Evolutionary conservation across 2,797 vertebrate species (phyloP).

Genomic region (Acestrorhynchus altus): DNA sequence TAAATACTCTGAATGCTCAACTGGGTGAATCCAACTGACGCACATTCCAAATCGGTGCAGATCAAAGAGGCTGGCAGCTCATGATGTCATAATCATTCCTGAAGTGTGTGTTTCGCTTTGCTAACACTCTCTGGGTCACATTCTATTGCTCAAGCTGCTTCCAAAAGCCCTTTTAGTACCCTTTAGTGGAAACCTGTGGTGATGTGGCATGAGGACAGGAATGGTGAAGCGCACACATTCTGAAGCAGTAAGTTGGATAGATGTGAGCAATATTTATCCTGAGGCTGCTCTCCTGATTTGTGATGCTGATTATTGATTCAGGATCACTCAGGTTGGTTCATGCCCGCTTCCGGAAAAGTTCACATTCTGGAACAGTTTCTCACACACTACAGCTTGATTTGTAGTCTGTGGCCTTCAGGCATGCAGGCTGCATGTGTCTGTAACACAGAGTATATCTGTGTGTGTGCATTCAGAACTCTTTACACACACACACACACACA

Average conservation of each 20-base stretch:
- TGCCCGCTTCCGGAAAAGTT: conserved; percentile 32
- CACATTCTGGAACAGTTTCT: conserved; percentile 50
- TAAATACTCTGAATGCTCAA: not conserved
- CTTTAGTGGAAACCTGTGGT: conserved; percentile 50
- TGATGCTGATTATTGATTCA: conserved; percentile 40
- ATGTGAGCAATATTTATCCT: conserved; percentile 52
- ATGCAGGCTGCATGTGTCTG: conserved; percentile 15
- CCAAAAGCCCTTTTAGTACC: conserved; percentile 30
- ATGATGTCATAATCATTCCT: conserved; percentile 46
- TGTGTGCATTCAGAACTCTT: not conserved
- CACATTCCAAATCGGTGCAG: conserved; percentile 34
- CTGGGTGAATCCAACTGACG: conserved; percentile 17
- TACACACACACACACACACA: not conserved
- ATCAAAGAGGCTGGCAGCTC: conserved; percentile 49
- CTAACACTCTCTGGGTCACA: conserved; percentile 52
- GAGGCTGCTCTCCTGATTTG: conserved; percentile 25
- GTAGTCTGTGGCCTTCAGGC: conserved; percentile 35
- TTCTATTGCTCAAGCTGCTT: conserved; percentile 43
- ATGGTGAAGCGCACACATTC: conserved; percentile 44
- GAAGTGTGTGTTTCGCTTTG: conserved; percentile 9
- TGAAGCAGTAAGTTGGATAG: conserved; percentile 19
- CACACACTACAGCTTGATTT: conserved; percentile 18
- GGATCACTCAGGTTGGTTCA: conserved; percentile 17
- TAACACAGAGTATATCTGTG: not conserved
- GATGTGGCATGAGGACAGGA: conserved; percentile 42